Conservation (phyloP, 2,113 vertebrate genomes). For the Camelus dromedarius region DNA sequence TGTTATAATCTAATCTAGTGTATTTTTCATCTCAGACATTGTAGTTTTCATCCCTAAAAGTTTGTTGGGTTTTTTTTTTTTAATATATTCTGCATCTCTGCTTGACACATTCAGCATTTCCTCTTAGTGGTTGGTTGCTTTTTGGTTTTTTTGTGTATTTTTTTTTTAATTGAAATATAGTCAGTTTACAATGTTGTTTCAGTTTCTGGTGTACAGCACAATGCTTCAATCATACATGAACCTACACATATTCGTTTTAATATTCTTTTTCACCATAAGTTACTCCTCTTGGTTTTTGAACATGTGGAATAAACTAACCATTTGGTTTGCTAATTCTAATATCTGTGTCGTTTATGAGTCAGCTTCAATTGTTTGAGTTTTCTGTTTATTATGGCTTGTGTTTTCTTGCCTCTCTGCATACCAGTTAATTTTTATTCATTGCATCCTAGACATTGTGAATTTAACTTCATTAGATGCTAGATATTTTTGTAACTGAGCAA, state of each 20-base stretch:
- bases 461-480: neutral
- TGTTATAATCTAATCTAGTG: neutral
- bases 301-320: neutral
- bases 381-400: neutral
- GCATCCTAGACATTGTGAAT: neutral
- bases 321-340: constrained; percentile 13
- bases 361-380: neutral
- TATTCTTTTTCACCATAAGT: too few species aligned
- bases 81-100: neutral
- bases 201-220: too few species aligned
- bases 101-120: neutral
- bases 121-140: neutral
- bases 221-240: too few species aligned
- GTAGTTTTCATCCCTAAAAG: neutral
- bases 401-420: neutral
- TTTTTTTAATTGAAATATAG: too few species aligned
- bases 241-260: too few species aligned
- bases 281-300: neutral
- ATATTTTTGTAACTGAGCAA: neutral
- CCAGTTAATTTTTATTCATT: neutral
- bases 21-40: neutral
- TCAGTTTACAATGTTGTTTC: too few species aligned
- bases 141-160: too few species aligned
- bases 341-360: neutral
- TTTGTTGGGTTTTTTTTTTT: neutral